Conservation (phyloP, 2,888 invertebrate species). For the Tryphoninae sp. region DNA sequence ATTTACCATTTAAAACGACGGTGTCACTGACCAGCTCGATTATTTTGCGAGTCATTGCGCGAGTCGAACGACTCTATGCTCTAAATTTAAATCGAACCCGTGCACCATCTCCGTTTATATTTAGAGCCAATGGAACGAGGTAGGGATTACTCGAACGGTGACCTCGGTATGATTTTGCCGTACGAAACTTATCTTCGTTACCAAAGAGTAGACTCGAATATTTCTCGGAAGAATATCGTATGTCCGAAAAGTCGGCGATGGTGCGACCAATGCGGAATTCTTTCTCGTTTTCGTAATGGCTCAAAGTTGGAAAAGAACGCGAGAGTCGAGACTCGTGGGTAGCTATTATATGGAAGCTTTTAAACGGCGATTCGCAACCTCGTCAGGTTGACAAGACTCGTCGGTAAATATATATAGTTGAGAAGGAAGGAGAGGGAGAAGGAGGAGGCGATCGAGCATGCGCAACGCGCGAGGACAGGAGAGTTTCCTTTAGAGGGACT, state of each 20-base stretch:
- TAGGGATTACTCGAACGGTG: conserved; percentile 12
- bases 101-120: background rate
- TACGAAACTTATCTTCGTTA: background rate
- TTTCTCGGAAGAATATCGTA: background rate
- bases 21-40: conserved; percentile 48
- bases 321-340: background rate
- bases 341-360: background rate
- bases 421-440: background rate
- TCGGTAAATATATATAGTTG: conserved; percentile 4
- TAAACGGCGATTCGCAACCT: conserved; percentile 16
- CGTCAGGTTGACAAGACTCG: conserved; percentile 16
- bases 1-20: conserved; percentile 6
- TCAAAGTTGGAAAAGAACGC: background rate
- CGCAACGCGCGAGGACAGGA: conserved; percentile 32
- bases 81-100: conserved; percentile 25
- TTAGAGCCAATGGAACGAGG: background rate
- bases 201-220: background rate
- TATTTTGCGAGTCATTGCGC: conserved; percentile 20
- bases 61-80: conserved; percentile 22
- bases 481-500: conserved; percentile 61
- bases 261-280: conserved; percentile 15
- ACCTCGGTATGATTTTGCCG: conserved; percentile 23
- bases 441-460: conserved; percentile 25
- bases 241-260: background rate
- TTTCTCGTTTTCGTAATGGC: conserved; percentile 10